A percentile compares a stretch with the other conserved stretches of the same genome.
Evolutionary conservation across 2,888 invertebrate species (phyloP).

Genomic region (Synergus umbraculus): DNA sequence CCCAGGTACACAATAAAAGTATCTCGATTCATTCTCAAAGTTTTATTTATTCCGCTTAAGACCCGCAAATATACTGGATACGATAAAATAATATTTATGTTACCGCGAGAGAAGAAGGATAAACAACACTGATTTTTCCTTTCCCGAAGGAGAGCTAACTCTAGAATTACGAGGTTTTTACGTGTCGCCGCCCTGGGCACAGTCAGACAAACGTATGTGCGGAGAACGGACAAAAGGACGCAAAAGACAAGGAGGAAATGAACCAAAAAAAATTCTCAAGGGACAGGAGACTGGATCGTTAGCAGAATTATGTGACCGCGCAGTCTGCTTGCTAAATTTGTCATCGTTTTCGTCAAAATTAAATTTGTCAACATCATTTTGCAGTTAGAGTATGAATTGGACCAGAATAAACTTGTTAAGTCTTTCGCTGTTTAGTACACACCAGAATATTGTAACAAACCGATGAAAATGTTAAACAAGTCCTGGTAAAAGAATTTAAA

Average conservation of each 20-base stretch:
- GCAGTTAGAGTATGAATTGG: no score
- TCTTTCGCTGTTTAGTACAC: no score
- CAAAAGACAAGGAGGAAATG: slow-evolving; percentile 46
- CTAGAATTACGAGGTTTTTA: slow-evolving; percentile 34
- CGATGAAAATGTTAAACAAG: no score
- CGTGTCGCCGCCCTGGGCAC: neutral
- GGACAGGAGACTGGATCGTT: slow-evolving; percentile 53
- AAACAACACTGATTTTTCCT: slow-evolving; percentile 19
- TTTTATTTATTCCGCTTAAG: neutral
- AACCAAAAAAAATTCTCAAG: slow-evolving; percentile 52
- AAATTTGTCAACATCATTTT: no score
- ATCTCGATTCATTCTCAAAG: neutral
- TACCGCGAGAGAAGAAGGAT: slow-evolving; percentile 1
- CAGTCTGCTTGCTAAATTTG: neutral
- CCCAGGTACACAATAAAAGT: neutral
- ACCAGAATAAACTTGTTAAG: no score
- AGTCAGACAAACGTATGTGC: slow-evolving; percentile 25
- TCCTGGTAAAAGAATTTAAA: no score
- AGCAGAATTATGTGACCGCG: slow-evolving; percentile 53
- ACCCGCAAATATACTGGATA: neutral
- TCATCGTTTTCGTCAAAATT: neutral
- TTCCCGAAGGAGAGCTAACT: neutral
- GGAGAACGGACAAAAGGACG: slow-evolving; percentile 45
- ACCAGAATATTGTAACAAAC: no score
- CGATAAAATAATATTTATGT: slow-evolving; percentile 32